phyloP scores from a whole-genome alignment of 2,113 vertebrate genomes.

The Promerops cafer region DNA sequence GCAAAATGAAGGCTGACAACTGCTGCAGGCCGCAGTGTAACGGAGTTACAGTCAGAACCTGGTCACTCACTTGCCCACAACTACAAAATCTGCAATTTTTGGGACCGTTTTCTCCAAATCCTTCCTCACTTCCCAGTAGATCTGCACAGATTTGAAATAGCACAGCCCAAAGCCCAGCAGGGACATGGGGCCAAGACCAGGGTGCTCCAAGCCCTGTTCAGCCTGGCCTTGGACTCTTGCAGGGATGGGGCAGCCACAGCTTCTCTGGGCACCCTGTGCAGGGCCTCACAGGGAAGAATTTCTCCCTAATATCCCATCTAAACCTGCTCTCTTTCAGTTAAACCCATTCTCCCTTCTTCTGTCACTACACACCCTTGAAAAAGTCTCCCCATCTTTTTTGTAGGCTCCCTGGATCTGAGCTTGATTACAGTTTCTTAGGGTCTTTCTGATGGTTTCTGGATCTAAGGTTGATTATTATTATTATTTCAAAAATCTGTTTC shows the following conservation, averaged over 20 bases:
- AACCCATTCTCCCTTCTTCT: neutral
- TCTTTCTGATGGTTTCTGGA: neutral
- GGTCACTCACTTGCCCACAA: neutral
- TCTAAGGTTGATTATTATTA: neutral
- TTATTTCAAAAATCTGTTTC: neutral
- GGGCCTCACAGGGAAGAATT: neutral
- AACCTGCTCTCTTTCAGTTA: neutral
- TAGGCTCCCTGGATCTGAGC: neutral
- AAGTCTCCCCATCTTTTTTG: neutral
- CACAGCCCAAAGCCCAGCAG: neutral
- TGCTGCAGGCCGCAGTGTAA: neutral
- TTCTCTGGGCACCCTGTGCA: neutral
- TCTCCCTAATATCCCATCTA: neutral
- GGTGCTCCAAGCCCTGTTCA: neutral
- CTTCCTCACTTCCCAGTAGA: neutral
- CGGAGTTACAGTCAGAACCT: conserved; percentile 6
- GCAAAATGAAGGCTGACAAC: neutral
- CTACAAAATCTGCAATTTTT: neutral
- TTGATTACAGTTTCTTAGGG: neutral
- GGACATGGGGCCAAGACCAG: rapidly evolving
- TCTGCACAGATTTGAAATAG: neutral
- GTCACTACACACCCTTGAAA: neutral
- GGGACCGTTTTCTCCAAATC: neutral
- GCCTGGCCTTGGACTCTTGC: rapidly evolving
- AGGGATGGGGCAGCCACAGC: neutral